Conservation (phyloP, 1,140 invertebrate genomes). For the Heterodera carotae region DNA sequence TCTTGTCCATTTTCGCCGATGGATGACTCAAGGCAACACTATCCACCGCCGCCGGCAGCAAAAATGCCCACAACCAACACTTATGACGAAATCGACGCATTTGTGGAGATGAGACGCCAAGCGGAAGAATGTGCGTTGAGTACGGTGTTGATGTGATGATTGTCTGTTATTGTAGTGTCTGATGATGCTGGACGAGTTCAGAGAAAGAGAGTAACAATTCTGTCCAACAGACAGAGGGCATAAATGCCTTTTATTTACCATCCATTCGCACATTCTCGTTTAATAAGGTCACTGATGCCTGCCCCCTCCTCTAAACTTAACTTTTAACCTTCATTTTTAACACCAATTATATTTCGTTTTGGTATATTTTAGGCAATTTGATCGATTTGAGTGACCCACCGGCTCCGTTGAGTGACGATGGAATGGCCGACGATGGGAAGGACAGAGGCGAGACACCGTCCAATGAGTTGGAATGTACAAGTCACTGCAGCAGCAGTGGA, state of each 20-base stretch:
- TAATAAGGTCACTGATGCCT: too few species aligned
- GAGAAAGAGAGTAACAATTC: too few species aligned
- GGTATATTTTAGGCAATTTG: neutral
- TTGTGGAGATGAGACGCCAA: neutral
- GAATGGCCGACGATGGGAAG: neutral
- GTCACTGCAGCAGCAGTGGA: too few species aligned
- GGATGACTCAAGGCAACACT: neutral
- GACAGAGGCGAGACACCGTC: neutral
- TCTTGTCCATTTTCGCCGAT: neutral
- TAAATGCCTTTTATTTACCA: too few species aligned
- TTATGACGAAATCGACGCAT: neutral
- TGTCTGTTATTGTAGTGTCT: neutral
- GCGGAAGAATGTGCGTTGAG: neutral
- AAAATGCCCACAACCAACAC: neutral
- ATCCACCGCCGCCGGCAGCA: neutral
- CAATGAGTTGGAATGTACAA: neutral
- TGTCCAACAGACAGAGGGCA: too few species aligned
- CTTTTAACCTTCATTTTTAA: too few species aligned
- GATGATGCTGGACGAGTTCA: too few species aligned
- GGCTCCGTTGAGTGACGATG: neutral
- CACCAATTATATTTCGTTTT: too few species aligned
- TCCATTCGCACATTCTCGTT: too few species aligned
- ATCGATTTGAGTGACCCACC: conserved; percentile 4
- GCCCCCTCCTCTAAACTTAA: too few species aligned
- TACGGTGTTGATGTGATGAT: neutral